These are phyloP conservation scores for Clarias pachynema DNA, from an alignment of 2,797 vertebrate species.

Conservation along the genomic window DNA sequence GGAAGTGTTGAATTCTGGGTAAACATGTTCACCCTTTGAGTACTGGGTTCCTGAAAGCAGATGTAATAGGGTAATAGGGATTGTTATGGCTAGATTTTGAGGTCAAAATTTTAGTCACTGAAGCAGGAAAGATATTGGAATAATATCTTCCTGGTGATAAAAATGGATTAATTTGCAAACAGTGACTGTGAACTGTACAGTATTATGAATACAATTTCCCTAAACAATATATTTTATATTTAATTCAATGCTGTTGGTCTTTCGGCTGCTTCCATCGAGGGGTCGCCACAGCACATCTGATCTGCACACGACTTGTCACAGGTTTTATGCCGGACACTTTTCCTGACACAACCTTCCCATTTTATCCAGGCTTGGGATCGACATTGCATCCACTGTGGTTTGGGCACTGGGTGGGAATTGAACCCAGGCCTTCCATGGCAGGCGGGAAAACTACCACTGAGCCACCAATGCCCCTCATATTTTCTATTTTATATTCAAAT, in stretches of 20 bases:
- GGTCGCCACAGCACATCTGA: no score
- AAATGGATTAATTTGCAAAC: not conserved
- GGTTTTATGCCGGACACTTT: no score
- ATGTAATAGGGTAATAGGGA: not conserved
- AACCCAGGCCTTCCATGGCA: no score
- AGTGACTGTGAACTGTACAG: not conserved
- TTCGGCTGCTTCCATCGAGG: no score
- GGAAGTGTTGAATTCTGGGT: constrained; percentile 67
- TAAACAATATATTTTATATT: not conserved
- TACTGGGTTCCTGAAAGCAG: constrained; percentile 76
- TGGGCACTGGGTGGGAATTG: no score
- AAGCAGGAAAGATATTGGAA: not conserved
- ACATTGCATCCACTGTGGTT: no score
- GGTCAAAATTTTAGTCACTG: not conserved
- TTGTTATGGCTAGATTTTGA: not conserved
- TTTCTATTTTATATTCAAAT: no score
- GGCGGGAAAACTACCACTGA: no score
- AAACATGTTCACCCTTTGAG: constrained; percentile 79
- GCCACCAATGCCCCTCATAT: no score
- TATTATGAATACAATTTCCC: not conserved
- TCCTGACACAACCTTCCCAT: no score
- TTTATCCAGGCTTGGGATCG: no score
- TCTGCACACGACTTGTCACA: no score
- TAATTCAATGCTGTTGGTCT: not conserved
- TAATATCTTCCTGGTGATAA: not conserved